Base-by-base conservation (phyloP, 2,113 vertebrate species). In the Actenoides lindsayi region DNA sequence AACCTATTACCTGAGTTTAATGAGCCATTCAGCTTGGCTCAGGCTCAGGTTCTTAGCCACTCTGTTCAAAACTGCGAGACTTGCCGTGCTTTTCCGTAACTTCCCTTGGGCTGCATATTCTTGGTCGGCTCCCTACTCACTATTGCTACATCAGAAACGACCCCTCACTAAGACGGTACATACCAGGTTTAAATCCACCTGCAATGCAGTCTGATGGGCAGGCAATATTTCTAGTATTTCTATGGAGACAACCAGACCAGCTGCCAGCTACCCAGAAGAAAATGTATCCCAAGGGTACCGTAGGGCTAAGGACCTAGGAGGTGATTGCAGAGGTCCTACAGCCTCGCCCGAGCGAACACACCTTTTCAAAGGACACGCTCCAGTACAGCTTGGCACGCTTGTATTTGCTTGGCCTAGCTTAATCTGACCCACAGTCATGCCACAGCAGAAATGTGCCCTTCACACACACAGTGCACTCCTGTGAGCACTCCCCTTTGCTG, bases 1-100 rank as follows among this genome's bases (percentile, higher is more conserved):
- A 78, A 48, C 37, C 60, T 92, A 42, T 37, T 9, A 2, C 83
- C 60, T 62, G 42, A 64, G 56, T 87, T 92, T 89, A 94, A 94
- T 79, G 83, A 89, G 33, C 85, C 86, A 46, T 64, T 89, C 56
- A 78, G 8, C 60, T 64, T 94, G 64, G 57, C 60, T 78, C 39
- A 60, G 60, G 33, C 60, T 69, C 74, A 60, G 70, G 46, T 50
- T 89, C 44, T 83, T 88, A 89, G 64, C 53, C 65, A 31, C 24
- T n/a, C 15, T 71, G 44, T 20, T 75, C 77, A 92, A 75, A 91
- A 59, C 42, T 57, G 7, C 39, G 78, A 16, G 46, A 65, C 62
- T 84, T 81, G 33, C 73, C 71, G 64, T 71, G 79, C 73, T 94
- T 95, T 92, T 84, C 59, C 56, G 60, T 35, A 57, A 44, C 35